phyloP scores from a whole-genome alignment of 2,113 vertebrate genomes.

The Syngnathoides biaculeatus region DNA sequence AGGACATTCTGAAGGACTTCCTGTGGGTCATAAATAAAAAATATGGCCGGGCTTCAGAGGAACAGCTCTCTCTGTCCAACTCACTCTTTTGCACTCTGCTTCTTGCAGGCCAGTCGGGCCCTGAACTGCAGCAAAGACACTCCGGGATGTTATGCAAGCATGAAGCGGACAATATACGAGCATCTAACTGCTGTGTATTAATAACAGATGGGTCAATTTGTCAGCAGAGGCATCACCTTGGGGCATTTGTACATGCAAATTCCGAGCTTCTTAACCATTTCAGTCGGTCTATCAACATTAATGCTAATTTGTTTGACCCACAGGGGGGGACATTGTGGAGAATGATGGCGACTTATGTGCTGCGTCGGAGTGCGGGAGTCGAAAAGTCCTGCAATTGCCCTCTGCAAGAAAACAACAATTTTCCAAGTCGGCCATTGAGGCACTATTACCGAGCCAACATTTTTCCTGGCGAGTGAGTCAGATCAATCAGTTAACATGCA shows the following conservation, averaged over 20 bases:
- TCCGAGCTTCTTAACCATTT: conserved; percentile 12
- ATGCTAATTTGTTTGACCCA: conserved; percentile 11
- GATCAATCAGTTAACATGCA: conserved; percentile 59
- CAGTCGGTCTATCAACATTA: neutral
- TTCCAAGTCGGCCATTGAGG: conserved; percentile 50
- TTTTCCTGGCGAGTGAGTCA: conserved; percentile 60
- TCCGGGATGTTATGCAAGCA: conserved; percentile 22
- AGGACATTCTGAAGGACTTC: conserved; percentile 71
- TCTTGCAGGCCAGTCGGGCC: conserved; percentile 28
- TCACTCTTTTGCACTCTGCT: conserved; percentile 10
- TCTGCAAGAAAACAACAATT: conserved; percentile 52
- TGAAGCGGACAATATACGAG: neutral
- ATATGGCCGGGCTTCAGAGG: conserved; percentile 59
- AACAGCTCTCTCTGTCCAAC: conserved; percentile 45
- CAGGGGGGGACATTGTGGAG: neutral
- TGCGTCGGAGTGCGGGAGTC: conserved; percentile 7
- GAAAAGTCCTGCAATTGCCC: conserved; percentile 20
- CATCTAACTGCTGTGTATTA: conserved; percentile 57
- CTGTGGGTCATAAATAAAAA: conserved; percentile 74
- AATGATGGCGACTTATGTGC: conserved; percentile 7
- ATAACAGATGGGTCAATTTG: conserved; percentile 45
- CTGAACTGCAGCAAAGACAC: conserved; percentile 41
- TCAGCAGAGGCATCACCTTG: conserved; percentile 33
- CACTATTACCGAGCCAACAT: conserved; percentile 53
- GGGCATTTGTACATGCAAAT: conserved; percentile 19